Base-by-base conservation (phyloP, 2,888 invertebrate species). In the Eupeodes latifasciatus region DNA sequence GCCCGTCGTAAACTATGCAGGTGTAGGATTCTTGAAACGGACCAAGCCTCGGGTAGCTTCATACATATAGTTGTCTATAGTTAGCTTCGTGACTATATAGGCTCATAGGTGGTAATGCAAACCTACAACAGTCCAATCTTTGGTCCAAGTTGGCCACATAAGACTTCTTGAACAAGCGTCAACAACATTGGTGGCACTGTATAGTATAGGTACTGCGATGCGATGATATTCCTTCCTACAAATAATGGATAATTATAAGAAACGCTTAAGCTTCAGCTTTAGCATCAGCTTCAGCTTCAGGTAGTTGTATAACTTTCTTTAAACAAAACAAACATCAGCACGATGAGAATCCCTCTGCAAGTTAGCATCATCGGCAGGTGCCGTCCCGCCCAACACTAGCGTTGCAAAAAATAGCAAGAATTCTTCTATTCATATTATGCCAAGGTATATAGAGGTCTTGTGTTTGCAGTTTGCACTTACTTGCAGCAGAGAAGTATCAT, bases 211-310 rank as follows among this genome's bases (percentile, higher is more conserved):
- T 47, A 62, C 62, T 47, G 77, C 51, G 40, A 2, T 9, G 40
- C 72, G 47, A 79, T 78, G 82, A 69, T 61, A 75, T 82, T 86
- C 86, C 53, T 83, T 76, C 84, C 76, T 40, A 80, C 86, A 86
- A 86, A 86, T 82, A 82, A 71, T 81, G 75, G 66, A 64, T 78
- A 84, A 79, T 87, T 86, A 86, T 75, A 79, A 75, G 74, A 75
- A 79, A 75, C 19, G 55, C 71, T 47, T 47, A 59, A 59, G 10
- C 47, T 47, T 47, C 79, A 83, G 79, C 40, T 40, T 40, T 9
- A 40, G 6, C 40, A 7, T 40, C 40, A 40, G 40, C 40, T 36
- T 7, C 36, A 36, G 10, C 47, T 59, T 47, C 79, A 83, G 79
- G 76, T 72, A 84, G 83, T 87, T 76, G 71, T 76, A 40, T 40